Evolutionary conservation across 2,797 vertebrate genomes (phyloP).

Genomic region (Acrossocheilus wenchowensis): DNA sequence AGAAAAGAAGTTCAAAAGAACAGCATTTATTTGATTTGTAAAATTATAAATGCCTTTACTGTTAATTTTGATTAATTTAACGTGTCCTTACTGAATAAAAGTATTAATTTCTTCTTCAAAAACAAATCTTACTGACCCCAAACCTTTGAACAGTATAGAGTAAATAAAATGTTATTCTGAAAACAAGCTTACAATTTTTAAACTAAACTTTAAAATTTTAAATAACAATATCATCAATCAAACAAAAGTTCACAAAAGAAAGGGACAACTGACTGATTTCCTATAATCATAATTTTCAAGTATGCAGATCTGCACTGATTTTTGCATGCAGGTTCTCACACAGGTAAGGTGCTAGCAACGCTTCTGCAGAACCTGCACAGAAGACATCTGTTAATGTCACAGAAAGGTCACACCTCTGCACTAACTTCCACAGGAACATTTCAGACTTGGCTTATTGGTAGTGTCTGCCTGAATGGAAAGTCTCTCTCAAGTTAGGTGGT

Average conservation of each 20-base stretch:
- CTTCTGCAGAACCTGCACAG: constrained; percentile 46
- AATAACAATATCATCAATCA: not conserved
- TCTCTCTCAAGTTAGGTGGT: constrained; percentile 44
- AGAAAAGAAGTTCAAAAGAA: not conserved
- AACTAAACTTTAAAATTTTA: not conserved
- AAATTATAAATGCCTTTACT: not conserved
- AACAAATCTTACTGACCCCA: not conserved
- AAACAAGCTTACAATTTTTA: not conserved
- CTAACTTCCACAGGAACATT: constrained; percentile 60
- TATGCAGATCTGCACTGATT: not conserved
- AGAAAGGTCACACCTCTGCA: constrained; percentile 62
- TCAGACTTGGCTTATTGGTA: constrained; percentile 60
- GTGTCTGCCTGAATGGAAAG: constrained; percentile 44
- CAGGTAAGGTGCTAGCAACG: constrained; percentile 17
- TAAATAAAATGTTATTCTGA: not conserved
- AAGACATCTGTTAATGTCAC: constrained; percentile 71
- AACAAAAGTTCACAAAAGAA: not conserved
- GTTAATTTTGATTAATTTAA: not conserved
- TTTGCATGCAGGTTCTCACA: constrained; percentile 43
- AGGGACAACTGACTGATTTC: not conserved
- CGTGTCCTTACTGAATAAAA: not conserved
- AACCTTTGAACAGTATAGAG: not conserved
- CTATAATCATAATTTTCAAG: not conserved
- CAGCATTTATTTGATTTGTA: not conserved
- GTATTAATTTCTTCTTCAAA: not conserved